Conservation (phyloP, 2,797 vertebrate genomes). For the Coregonus suidteri region DNA sequence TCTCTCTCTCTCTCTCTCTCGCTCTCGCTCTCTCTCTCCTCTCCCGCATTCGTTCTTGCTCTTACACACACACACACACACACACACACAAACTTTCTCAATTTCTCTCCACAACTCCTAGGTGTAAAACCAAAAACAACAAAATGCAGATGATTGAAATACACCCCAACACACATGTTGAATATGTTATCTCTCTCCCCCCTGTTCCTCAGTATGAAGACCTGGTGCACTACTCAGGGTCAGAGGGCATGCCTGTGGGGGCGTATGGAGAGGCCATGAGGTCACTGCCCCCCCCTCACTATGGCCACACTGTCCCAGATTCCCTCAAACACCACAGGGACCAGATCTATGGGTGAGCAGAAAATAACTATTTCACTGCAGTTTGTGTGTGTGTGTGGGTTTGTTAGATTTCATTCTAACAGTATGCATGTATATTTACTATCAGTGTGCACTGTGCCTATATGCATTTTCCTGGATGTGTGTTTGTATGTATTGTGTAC, state of each 20-base stretch:
- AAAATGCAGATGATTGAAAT: not conserved
- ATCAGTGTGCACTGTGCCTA: not conserved
- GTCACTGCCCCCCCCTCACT: conserved; percentile 72
- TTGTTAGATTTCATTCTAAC: not conserved
- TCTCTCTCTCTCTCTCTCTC: not conserved
- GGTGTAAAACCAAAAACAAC: not conserved
- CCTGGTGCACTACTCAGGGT: conserved; percentile 81
- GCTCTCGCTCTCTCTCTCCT: not conserved
- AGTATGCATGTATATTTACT: not conserved
- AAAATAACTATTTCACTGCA: not conserved
- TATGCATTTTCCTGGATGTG: conserved; percentile 14
- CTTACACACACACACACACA: not conserved
- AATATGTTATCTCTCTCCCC: not conserved
- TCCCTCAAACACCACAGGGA: conserved; percentile 83
- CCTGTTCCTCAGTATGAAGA: conserved; percentile 77
- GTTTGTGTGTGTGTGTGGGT: too few relatives aligned
- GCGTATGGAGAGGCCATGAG: conserved; percentile 77
- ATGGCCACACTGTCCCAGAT: conserved; percentile 73
- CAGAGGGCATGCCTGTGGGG: conserved; percentile 77
- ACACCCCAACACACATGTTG: not conserved
- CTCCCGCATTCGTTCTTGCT: conserved; percentile 15
- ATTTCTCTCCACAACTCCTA: too few relatives aligned
- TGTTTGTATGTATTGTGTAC: conserved; percentile 41
- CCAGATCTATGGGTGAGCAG: conserved; percentile 79
- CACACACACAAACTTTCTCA: too few relatives aligned